Conservation (phyloP, 2,888 invertebrate genomes). For the Isoperla grammatica region DNA sequence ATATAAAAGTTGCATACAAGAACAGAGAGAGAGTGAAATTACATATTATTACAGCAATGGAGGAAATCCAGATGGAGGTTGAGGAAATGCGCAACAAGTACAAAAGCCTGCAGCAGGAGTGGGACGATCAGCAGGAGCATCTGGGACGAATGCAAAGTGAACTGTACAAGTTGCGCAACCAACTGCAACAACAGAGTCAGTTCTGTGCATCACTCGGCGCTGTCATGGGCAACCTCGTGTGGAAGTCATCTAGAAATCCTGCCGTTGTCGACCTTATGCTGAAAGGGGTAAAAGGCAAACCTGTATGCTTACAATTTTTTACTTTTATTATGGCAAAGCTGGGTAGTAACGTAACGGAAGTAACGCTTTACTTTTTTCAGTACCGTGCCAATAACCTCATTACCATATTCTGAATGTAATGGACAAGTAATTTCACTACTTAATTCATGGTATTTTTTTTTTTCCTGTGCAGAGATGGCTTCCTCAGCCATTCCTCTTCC, state of each 20-base stretch:
- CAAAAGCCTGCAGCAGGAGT: slow-evolving; percentile 33
- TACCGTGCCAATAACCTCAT: too few species aligned
- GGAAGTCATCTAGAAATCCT: slow-evolving; percentile 41
- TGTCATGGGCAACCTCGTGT: slow-evolving; percentile 41
- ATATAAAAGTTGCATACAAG: too few species aligned
- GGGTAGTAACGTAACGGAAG: too few species aligned
- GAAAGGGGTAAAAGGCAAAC: slow-evolving; percentile 38
- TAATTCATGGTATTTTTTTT: too few species aligned
- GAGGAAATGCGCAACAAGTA: slow-evolving; percentile 22
- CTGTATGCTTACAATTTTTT: too few species aligned
- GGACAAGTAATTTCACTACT: too few species aligned
- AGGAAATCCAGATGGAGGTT: slow-evolving; percentile 3
- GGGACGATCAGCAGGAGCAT: slow-evolving; percentile 36
- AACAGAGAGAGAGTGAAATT: too few species aligned
- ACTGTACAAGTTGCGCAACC: slow-evolving; percentile 33
- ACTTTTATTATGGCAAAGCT: too few species aligned
- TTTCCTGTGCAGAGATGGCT: too few species aligned
- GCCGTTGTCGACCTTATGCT: slow-evolving; percentile 40
- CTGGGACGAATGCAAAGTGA: slow-evolving; percentile 34
- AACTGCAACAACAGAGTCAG: slow-evolving; percentile 39
- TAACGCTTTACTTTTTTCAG: too few species aligned
- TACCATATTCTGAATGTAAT: too few species aligned
- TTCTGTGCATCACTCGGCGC: slow-evolving; percentile 43
- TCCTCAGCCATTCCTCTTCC: too few species aligned
- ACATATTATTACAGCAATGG: slow-evolving; percentile 23